Evolutionary conservation across 2,113 vertebrate species (phyloP), one percentile per base, ranked within the genome.

Genomic region (Euleptes europaea): DNA sequence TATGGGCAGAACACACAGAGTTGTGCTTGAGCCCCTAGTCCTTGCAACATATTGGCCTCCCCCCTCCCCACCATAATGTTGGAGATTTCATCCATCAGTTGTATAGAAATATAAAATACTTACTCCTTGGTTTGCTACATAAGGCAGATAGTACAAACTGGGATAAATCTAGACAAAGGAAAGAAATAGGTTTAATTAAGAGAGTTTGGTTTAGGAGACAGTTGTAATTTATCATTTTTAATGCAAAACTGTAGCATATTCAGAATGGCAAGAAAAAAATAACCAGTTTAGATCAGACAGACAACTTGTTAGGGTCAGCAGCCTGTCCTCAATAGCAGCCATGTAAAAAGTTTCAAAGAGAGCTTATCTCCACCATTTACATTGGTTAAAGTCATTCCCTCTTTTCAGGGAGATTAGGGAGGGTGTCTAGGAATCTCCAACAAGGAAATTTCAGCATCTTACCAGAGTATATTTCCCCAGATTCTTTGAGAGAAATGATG

Each of bases 61-160:
- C 10, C 57, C 10, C 33, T 23, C 26, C 33, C 38, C 31, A 47
- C 12, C 40, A 66, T 67, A n/a, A 83, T 26, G 28, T 23, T 26
- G 47, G 7, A 23, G 3, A n/a, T 80, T 49, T 85, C 47, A 67
- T 42, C 87, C 47, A 67, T 42, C 86, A 3, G 0, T 11, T 44
- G 12, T 85, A 31, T 17, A 78, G 76, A 74, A 74, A 0, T 31
- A 12, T 47, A 67, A 83, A 60, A 71, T 84, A 90, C 82, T 95
- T 91, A 94, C 74, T 78, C 83, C 40, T 84, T 94, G 87, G 23
- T 92, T 94, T 91, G 51, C 71, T 88, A 75, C 60, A 35, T 89
- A 94, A 33, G 89, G 85, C 90, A 93, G 76, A 19, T 94, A 83
- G 92, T 90, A 88, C 76, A 95, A 71, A 75, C 87, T 86, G 78